A percentile compares a stretch with the other conserved stretches of the same genome.
Conservation (phyloP, 1,140 invertebrate genomes). For the Drosophila sp. region DNA sequence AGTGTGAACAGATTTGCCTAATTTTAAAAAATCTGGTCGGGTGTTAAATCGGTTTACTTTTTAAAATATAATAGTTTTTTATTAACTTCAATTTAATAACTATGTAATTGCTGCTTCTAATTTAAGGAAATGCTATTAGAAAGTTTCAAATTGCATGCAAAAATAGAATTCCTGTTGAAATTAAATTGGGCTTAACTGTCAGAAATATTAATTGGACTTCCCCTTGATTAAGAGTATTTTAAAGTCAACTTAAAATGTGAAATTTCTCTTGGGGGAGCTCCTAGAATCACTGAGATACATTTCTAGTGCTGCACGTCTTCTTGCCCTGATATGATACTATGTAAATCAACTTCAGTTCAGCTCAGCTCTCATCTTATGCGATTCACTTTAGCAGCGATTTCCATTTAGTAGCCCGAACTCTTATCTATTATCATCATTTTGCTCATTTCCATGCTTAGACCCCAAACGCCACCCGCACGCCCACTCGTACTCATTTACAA, state of each 20-base stretch:
- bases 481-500: neutral
- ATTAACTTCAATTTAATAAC: too few relatives aligned
- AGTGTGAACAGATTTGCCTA: too few relatives aligned
- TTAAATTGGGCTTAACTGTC: too few relatives aligned
- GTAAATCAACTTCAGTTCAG: neutral
- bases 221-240: too few relatives aligned
- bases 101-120: too few relatives aligned
- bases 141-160: too few relatives aligned
- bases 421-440: constrained; percentile 31
- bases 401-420: constrained; percentile 9
- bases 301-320: neutral
- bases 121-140: too few relatives aligned
- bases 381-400: constrained; percentile 13
- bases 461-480: neutral
- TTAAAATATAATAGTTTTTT: too few relatives aligned
- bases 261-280: neutral
- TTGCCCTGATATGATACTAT: neutral
- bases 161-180: too few relatives aligned
- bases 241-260: neutral
- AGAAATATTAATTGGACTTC: too few relatives aligned
- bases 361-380: neutral
- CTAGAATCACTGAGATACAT: neutral
- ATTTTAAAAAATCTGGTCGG: neutral
- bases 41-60: too few relatives aligned
- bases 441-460: constrained; percentile 30